Evolutionary conservation across 2,888 invertebrate species (phyloP), one percentile per base, ranked within the genome.

Genomic region (Dolichopus griseipennis): DNA sequence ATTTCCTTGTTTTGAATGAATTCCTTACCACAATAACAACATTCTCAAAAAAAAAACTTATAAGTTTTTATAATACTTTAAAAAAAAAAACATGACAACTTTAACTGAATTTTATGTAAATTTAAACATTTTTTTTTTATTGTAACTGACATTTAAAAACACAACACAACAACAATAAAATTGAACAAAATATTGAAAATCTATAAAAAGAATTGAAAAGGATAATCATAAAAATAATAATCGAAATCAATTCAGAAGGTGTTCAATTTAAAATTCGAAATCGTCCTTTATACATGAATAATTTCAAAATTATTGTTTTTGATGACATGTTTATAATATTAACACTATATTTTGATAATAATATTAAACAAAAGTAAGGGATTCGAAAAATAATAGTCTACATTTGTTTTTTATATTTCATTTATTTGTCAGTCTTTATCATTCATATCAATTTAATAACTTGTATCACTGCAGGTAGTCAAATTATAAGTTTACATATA

Each of bases 171-270:
- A 10, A 37, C 52, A 52, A 52, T 18, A 12, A 52, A n/a, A n/a
- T n/a, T n/a, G n/a, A n/a, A n/a, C n/a, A n/a, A n/a, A 18, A 18
- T 18, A 52, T 52, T 12, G 15, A 41, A 37, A 8, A 37, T 37
- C 8, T 12, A 37, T 37, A 10, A 37, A 12, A 27, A 27, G 27
- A 27, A 27, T 27, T 27, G 3, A 27, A 52, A 52, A 52, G 52
- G 52, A 52, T 52, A 52, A 52, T n/a, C 52, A 52, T 52, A 52
- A 52, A 52, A 52, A 52, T 52, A 52, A 52, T 52, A 52, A 52
- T n/a, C 9, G 52, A 52, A 52, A 52, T 52, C 52, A 52, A 52
- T 52, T 52, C 52, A 52, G 52, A 52, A 52, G 52, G 52, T 52
- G 52, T 52, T 52, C 52, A 18, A 52, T 52, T 52, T 52, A 52